Evolutionary conservation across 2,113 vertebrate genomes (phyloP), one percentile per base, ranked within the genome.

Genomic region (Rhinoptilus africanus): DNA sequence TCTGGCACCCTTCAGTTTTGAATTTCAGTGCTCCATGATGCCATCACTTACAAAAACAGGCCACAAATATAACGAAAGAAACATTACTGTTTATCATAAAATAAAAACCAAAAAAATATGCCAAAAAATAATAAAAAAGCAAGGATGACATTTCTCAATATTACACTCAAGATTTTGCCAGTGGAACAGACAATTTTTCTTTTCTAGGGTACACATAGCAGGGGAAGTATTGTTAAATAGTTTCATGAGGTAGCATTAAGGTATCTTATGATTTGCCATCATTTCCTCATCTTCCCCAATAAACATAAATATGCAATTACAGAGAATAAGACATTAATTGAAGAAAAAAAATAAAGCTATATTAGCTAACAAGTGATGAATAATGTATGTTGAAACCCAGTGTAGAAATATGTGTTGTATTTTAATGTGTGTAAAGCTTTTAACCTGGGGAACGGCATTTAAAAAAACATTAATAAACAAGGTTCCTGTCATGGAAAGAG

Each of bases 1-100:
- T 87, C 96, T 89, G 83, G 80, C 39, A 92, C 67, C 68, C 85
- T 94, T 91, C 60, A 48, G 77, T 82, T 96, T 96, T 59, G 85
- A 92, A 85, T 56, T 69, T 96, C 76, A 80, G 77, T 87, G 85
- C 32, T 96, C 57, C 93, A 81, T 92, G 89, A 45, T 26, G 48
- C 20, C 43, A 67, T 41, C 39, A 28, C 62, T 93, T 91, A 68
- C 30, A 72, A 74, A 88, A 75, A 8, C 13, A 17, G 18, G 89
- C 54, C 0, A 2, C 12, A 93, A 81, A 56, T 75, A 41, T 62
- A 85, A 88, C 76, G 67, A 60, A 92, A 66, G 68, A 83, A 91
- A 26, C 6, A 73, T 50, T 82, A 5, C 28, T 75, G 51, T 80
- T 85, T 72, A 76, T 71, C 23, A 72, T 48, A 91, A 86, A 85